Conservation (phyloP, 2,888 invertebrate genomes). For the Encarsia formosa region DNA sequence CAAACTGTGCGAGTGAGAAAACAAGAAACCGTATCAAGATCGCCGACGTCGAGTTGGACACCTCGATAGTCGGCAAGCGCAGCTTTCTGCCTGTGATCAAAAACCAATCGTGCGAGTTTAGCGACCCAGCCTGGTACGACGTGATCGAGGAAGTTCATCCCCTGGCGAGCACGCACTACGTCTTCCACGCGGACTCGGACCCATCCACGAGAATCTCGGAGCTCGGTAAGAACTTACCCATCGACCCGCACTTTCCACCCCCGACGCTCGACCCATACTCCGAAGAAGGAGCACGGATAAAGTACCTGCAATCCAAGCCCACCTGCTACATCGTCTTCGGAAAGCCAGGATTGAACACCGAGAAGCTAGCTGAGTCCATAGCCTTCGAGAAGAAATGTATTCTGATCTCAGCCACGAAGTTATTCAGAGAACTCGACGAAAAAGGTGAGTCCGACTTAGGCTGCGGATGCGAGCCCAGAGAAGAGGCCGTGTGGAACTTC, state of each 20-base stretch:
- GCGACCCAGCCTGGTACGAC: constrained; percentile 16
- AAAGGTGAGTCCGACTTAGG: background rate
- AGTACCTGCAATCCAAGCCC: constrained; percentile 55
- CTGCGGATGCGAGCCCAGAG: constrained; percentile 4
- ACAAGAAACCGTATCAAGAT: background rate
- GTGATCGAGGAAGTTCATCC: constrained; percentile 39
- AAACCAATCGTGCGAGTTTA: constrained; percentile 21
- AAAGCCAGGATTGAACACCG: constrained; percentile 58
- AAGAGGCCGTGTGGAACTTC: constrained; percentile 54
- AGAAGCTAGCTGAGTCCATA: constrained; percentile 56
- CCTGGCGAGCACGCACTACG: constrained; percentile 50
- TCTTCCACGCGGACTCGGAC: constrained; percentile 32
- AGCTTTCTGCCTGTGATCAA: constrained; percentile 36
- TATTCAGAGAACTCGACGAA: constrained; percentile 1
- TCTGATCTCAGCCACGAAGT: constrained; percentile 41
- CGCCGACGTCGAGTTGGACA: constrained; percentile 1
- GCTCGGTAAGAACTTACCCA: background rate
- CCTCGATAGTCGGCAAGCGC: constrained; percentile 39
- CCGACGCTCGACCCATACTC: constrained; percentile 50
- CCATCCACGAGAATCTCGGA: constrained; percentile 34
- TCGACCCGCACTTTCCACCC: constrained; percentile 27
- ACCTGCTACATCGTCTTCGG: constrained; percentile 59
- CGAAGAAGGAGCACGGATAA: constrained; percentile 55
- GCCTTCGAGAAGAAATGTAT: constrained; percentile 58
- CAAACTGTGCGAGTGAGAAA: too few species aligned